A percentile compares a stretch with the other conserved stretches of the same genome.
Evolutionary conservation across 1,140 invertebrate species (phyloP).

Genomic region (Cryptotermes secundus): DNA sequence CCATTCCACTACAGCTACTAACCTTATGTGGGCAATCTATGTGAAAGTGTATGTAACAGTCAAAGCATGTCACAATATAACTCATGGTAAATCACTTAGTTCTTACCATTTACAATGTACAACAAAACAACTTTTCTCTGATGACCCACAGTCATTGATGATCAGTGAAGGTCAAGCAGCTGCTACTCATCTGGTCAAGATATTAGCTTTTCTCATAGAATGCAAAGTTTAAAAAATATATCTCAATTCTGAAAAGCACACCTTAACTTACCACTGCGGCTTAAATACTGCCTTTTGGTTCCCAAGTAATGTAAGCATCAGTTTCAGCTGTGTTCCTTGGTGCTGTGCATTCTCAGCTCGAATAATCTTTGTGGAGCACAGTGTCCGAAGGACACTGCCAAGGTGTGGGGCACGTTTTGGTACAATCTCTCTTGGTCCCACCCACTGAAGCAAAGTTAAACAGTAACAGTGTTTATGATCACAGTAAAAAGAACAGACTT

Average conservation of each 20-base stretch:
- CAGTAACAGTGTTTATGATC: too few species aligned
- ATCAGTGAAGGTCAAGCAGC: background rate
- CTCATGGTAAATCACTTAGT: too few species aligned
- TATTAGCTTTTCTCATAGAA: background rate
- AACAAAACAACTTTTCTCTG: too few species aligned
- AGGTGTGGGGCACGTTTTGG: conserved; percentile 60
- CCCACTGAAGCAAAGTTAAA: conserved; percentile 60
- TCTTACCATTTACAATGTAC: too few species aligned
- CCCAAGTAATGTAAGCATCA: conserved; percentile 74
- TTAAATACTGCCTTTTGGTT: conserved; percentile 84
- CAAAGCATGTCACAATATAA: too few species aligned
- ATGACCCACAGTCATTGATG: background rate
- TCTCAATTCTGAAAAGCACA: background rate
- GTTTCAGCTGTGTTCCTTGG: conserved; percentile 87
- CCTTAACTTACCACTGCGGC: conserved; percentile 68
- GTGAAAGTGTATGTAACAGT: too few species aligned
- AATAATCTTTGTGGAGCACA: conserved; percentile 68
- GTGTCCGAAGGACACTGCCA: conserved; percentile 68
- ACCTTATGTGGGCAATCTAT: too few species aligned
- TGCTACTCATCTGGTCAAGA: background rate
- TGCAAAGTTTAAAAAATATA: background rate
- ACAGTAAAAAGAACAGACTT: too few species aligned
- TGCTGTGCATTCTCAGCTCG: conserved; percentile 69
- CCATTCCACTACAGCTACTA: too few species aligned
- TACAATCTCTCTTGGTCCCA: conserved; percentile 63